These are phyloP conservation scores for Neopipo cinnamomea DNA, from an alignment of 2,113 vertebrate species.

Conservation along the genomic window DNA sequence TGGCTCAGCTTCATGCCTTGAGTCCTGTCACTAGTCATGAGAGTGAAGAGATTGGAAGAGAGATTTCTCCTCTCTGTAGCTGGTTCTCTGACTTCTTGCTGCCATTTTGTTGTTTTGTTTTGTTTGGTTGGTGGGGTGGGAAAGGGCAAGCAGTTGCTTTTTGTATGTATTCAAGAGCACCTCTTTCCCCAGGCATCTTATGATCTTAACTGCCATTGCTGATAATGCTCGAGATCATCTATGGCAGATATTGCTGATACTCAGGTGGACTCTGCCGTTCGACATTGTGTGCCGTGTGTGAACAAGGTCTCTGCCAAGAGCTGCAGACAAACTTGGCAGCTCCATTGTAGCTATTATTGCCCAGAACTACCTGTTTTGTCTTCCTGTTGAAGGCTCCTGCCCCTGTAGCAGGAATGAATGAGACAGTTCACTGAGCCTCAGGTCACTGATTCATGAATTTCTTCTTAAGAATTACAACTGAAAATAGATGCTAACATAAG, in stretches of 20 bases:
- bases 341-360: fast-evolving
- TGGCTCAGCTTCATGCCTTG: neutral
- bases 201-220: neutral
- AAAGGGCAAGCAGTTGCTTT: neutral
- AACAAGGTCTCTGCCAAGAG: neutral
- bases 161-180: neutral
- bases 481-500: neutral
- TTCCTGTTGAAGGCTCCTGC: neutral
- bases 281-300: fast-evolving
- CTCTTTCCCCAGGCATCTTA: neutral
- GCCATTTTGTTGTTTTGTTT: neutral
- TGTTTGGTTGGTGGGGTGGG: neutral
- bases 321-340: neutral
- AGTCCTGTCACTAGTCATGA: neutral
- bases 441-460: neutral
- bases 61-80: neutral
- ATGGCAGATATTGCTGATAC: neutral
- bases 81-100: neutral
- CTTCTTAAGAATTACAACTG: neutral
- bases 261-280: neutral
- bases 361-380: neutral
- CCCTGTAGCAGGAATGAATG: neutral
- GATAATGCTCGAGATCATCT: neutral
- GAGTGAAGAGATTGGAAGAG: no score
- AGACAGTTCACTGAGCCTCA: neutral